These are phyloP conservation scores for Calliphora vomitoria DNA, from an alignment of 2,888 invertebrate species.

Conservation along the genomic window DNA sequence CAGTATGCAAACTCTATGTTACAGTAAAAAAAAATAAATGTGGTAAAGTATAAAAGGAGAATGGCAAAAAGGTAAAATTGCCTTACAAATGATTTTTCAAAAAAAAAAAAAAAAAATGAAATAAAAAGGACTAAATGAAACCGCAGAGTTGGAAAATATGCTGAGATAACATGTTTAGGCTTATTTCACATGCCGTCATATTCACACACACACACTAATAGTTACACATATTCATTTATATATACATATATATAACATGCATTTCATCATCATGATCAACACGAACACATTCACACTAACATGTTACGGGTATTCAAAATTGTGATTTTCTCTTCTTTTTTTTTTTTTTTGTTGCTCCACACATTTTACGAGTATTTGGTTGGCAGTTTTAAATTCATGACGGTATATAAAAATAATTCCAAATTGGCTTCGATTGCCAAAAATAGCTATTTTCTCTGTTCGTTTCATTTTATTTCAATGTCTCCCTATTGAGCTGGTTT, in stretches of 20 bases:
- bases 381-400: slow-evolving; percentile 73
- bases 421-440: slow-evolving; percentile 73
- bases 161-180: slow-evolving; percentile 72
- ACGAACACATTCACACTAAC: slow-evolving; percentile 18
- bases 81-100: slow-evolving; percentile 58
- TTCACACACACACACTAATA: slow-evolving; percentile 16
- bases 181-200: slow-evolving; percentile 61
- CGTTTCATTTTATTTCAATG: slow-evolving; percentile 13
- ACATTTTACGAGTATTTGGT: slow-evolving; percentile 67
- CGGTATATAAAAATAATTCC: slow-evolving; percentile 71
- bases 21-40: neutral
- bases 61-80: slow-evolving; percentile 66
- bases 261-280: slow-evolving; percentile 63
- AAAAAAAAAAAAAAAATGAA: slow-evolving; percentile 31
- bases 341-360: slow-evolving; percentile 24
- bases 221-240: neutral
- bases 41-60: slow-evolving; percentile 13
- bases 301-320: slow-evolving; percentile 24
- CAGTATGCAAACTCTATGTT: slow-evolving; percentile 59
- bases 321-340: slow-evolving; percentile 26
- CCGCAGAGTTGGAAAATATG: slow-evolving; percentile 73
- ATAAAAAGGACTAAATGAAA: slow-evolving; percentile 65
- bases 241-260: slow-evolving; percentile 11
- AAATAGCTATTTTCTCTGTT: slow-evolving; percentile 55
- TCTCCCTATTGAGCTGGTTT: slow-evolving; percentile 16